These are phyloP conservation scores for Chionoecetes opilio DNA, from an alignment of 1,140 invertebrate genomes.

Conservation along the genomic window DNA sequence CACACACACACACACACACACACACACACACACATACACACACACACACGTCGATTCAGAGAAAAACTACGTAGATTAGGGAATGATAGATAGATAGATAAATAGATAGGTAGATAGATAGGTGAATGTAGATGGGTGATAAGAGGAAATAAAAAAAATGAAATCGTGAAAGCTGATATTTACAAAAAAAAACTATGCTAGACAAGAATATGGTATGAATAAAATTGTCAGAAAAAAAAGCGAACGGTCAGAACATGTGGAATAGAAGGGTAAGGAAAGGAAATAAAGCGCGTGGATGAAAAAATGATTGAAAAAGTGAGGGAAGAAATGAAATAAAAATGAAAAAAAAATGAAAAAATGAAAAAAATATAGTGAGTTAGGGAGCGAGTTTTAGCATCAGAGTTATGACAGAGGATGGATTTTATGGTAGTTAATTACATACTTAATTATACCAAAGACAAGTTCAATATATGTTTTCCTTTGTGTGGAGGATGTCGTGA, in stretches of 20 bases:
- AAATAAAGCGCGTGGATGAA: neutral
- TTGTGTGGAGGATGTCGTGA: conserved; percentile 11
- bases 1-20: too few species aligned
- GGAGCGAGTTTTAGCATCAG: neutral
- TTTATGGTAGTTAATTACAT: conserved; percentile 1
- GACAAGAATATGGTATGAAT: neutral
- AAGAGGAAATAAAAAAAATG: too few species aligned
- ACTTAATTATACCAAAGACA: conserved; percentile 15
- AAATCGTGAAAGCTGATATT: too few species aligned
- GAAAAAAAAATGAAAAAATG: neutral
- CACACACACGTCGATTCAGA: too few species aligned
- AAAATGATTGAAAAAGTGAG: neutral
- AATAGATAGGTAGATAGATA: neutral
- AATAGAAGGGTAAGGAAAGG: neutral
- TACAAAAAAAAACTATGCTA: too few species aligned
- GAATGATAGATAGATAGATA: neutral
- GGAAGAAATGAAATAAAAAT: neutral
- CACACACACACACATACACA: too few species aligned
- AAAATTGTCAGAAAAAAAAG: neutral
- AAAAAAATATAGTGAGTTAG: neutral
- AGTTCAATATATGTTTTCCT: neutral
- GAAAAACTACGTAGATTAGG: too few species aligned
- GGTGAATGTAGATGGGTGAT: too few species aligned
- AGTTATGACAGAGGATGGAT: neutral
- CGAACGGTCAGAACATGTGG: neutral